Evolutionary conservation across 2,113 vertebrate genomes (phyloP), one percentile per base, ranked within the genome.

Genomic region (Urocynchramus pylzowi): DNA sequence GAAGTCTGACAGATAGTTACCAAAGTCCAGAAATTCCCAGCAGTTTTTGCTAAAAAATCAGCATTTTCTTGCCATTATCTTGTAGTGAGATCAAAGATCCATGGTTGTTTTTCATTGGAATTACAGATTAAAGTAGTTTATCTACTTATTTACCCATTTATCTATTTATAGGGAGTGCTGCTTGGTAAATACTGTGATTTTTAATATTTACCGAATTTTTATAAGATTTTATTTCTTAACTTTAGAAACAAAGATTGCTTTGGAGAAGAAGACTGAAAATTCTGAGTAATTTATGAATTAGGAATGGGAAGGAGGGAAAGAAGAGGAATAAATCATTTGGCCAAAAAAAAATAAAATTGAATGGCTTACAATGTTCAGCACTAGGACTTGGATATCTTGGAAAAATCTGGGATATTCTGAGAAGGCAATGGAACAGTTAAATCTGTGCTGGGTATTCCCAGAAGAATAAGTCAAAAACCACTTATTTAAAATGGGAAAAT

Each of bases 401-500:
- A 87, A 78, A 84, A 54, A 65, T 37, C 37, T 69, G 6, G 2
- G 5, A 26, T 56, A 15, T 85, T 68, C 31, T 56, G 53, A 42
- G 35, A 53, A 7, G 21, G 23, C 15, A 94, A 39, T 12, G 45
- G 68, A 90, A 57, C 6, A 63, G 91, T 95, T 96, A 95, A 87
- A 73, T 37, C n/a, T 82, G 5, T 73, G 41, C 33, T 69, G 78
- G 6, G 4, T 74, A 65, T 85, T 57, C 92, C 82, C 84, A 70
- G 68, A 92, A 86, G 89, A 83, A 57, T 39, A 84, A 93, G 17
- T 42, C 33, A 47, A 71, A 91, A 24, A 1, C 3, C 45, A 65
- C 20, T 84, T 61, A n/a, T 76, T 73, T 83, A 54, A 94, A 96
- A 94, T 80, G 50, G 82, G 54, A 85, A 91, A 94, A 89, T 85